phyloP scores from a whole-genome alignment of 2,888 invertebrate genomes.

The Lomographa bimaculata region DNA sequence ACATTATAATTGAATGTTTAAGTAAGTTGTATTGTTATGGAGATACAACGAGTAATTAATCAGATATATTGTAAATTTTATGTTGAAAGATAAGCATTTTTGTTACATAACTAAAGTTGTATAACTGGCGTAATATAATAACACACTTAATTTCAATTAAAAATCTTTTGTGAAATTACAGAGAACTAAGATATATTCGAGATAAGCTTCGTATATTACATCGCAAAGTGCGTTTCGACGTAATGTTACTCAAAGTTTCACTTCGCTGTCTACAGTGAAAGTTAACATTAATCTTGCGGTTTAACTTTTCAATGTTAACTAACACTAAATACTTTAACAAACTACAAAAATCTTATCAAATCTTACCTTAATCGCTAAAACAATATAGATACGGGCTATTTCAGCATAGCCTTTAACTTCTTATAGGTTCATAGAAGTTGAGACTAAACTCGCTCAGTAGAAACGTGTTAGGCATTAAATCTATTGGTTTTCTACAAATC shows the following conservation, averaged over 20 bases:
- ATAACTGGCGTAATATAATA: too few relatives aligned
- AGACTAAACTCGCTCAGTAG: constrained; percentile 1
- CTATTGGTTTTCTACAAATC: constrained; percentile 11
- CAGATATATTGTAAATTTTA: too few relatives aligned
- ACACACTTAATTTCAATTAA: too few relatives aligned
- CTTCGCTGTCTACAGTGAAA: constrained; percentile 42
- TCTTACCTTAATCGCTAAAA: constrained; percentile 2
- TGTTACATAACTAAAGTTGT: too few relatives aligned
- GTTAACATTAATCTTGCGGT: constrained; percentile 34
- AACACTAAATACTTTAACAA: constrained; percentile 27
- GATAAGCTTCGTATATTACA: constrained; percentile 23
- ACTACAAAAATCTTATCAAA: constrained; percentile 5
- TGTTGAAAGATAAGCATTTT: too few relatives aligned
- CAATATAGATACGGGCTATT: constrained; percentile 2
- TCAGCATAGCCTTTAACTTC: not conserved
- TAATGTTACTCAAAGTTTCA: constrained; percentile 47
- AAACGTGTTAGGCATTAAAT: constrained; percentile 7
- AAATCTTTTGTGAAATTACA: constrained; percentile 3
- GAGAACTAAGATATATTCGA: constrained; percentile 12
- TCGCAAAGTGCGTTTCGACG: constrained; percentile 24
- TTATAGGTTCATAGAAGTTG: not conserved
- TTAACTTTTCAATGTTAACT: constrained; percentile 28
- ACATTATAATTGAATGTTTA: too few relatives aligned
- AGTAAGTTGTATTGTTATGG: too few relatives aligned
- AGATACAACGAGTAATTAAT: too few relatives aligned